Base-by-base conservation (phyloP, 2,888 invertebrate genomes). In the Latrodectus hesperus region DNA sequence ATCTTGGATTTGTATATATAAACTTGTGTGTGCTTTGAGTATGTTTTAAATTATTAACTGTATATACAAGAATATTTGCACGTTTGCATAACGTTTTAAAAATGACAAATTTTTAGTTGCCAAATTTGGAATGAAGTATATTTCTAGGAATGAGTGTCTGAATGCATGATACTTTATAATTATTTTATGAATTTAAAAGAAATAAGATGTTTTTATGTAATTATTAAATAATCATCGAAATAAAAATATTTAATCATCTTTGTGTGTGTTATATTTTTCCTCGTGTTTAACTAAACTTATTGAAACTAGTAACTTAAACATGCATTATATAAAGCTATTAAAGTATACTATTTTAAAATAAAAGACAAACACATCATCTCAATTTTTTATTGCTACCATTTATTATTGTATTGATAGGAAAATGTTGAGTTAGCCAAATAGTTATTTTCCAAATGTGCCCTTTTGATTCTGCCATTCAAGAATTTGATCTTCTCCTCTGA, bases 51-150 rank as follows among this genome's bases (percentile, higher is more conserved):
- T 87, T 87, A 87, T 87, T 51, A 77, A 77, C 72, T 87, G 86
- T 87, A 87, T 60, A 81, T 76, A 76, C 76, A 64, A 76, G 76
- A 70, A 72, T 86, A 71, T 86, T 87, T 76, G 86, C 72, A 77
- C 81, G 86, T 88, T 88, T 88, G 70, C 88, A 88, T 79, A 88
- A 68, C 67, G 74, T 79, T 77, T 74, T 76, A 76, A 60, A 79
- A 70, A 53, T 53, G 81, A 84, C 49, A 75, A 84, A 80, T 81
- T 71, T 68, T 88, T 81, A 84, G 79, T 88, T 88, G 88, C 88
- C 88, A 88, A 88, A 88, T 88, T 82, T 81, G 70, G 80, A 88
- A 84, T 84, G 70, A 75, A 84, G 77, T 88, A 88, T 88, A 84
- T 88, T 88, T 88, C 88, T 84, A 88, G 84, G 84, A 88, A 77